phyloP scores from a whole-genome alignment of 2,113 vertebrate genomes.

The Mionectes macconnelli region DNA sequence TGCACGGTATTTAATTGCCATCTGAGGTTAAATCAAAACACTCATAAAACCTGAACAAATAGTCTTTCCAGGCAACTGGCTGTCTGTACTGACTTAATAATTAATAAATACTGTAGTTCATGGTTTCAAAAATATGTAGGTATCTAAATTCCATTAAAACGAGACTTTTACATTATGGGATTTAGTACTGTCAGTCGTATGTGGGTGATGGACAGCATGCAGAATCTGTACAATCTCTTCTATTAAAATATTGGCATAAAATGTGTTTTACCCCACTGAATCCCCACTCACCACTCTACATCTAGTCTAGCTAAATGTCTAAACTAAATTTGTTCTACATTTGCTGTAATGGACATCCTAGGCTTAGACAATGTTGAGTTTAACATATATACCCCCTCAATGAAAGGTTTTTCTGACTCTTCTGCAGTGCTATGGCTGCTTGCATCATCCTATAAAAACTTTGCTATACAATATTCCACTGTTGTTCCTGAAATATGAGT shows the following conservation, averaged over 20 bases:
- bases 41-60: background rate
- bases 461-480: background rate
- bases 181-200: background rate
- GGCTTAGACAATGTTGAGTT: fast-evolving
- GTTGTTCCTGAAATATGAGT: background rate
- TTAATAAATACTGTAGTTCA: background rate
- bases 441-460: background rate
- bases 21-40: background rate
- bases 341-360: background rate
- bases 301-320: background rate
- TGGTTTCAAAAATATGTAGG: background rate
- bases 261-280: background rate
- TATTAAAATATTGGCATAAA: background rate
- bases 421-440: background rate
- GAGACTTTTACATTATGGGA: background rate
- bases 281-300: background rate
- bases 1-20: background rate
- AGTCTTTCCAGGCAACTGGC: background rate
- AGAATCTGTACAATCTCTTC: background rate
- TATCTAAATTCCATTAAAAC: background rate
- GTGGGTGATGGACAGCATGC: background rate
- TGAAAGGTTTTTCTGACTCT: background rate
- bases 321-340: background rate
- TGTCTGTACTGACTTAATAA: background rate
- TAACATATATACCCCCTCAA: background rate